A percentile compares a stretch with the other conserved stretches of the same genome.
These are phyloP conservation scores for Antrozous pallidus DNA, from an alignment of 2,797 vertebrate species.

Conservation along the genomic window DNA sequence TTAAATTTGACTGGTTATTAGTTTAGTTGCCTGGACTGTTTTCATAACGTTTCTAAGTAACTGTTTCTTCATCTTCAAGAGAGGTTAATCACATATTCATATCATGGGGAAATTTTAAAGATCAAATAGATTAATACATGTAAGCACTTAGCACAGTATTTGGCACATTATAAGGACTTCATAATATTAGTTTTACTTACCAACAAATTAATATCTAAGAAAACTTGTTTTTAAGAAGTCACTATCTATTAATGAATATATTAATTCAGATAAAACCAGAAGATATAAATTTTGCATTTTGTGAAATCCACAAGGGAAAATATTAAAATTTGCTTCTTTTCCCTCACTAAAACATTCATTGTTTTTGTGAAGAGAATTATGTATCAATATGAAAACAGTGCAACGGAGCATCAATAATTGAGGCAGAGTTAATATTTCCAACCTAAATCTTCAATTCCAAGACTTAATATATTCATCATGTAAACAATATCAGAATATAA, in stretches of 20 bases:
- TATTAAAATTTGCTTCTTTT: background rate
- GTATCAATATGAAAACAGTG: background rate
- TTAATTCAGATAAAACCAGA: slow-evolving; percentile 26
- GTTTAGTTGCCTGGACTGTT: background rate
- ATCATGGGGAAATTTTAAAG: background rate
- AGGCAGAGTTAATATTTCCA: slow-evolving; percentile 32
- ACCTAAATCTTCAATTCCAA: slow-evolving; percentile 43
- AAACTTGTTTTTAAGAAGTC: slow-evolving; percentile 15
- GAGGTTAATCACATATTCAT: background rate
- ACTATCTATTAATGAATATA: background rate
- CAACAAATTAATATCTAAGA: background rate
- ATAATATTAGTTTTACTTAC: background rate
- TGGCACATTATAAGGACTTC: background rate
- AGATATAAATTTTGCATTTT: background rate
- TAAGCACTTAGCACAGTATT: background rate
- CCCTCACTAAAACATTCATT: slow-evolving; percentile 16
- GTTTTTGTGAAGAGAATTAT: slow-evolving; percentile 5
- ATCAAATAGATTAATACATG: background rate
- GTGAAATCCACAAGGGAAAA: background rate
- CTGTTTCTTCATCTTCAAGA: background rate
- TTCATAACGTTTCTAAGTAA: background rate
- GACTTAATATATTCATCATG: slow-evolving; percentile 21
- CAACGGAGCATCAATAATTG: slow-evolving; percentile 39
- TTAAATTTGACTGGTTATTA: background rate
- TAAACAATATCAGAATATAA: slow-evolving; percentile 27